Conservation (phyloP, 64 coral and sea anemone species). For the Porites lutea region DNA sequence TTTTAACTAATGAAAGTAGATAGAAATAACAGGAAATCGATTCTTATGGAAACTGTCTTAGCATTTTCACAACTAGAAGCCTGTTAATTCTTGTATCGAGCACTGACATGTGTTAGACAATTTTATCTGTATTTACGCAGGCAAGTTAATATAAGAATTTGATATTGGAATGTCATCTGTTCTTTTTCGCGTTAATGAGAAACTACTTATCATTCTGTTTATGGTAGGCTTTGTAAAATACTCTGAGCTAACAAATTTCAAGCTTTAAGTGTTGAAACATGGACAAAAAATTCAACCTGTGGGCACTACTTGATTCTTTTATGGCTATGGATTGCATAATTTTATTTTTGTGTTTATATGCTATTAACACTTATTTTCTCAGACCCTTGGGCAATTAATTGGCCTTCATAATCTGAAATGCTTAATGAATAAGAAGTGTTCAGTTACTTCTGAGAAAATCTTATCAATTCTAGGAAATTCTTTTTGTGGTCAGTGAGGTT, state of each 20-base stretch:
- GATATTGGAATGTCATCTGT: no score
- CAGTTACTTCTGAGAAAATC: slow-evolving; percentile 6
- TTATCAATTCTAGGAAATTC: slow-evolving; percentile 22
- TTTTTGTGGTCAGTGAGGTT: background rate
- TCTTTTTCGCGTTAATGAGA: no score
- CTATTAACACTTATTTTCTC: background rate
- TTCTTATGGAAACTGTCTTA: background rate
- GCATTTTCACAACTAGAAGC: no score
- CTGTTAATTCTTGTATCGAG: no score
- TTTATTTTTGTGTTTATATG: background rate
- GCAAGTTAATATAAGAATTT: no score
- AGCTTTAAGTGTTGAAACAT: background rate
- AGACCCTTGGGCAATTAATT: background rate
- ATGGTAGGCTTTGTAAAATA: no score
- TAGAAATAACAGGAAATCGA: background rate
- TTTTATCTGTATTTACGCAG: no score
- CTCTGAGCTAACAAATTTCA: background rate
- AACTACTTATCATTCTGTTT: no score
- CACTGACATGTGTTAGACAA: no score
- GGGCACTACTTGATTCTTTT: no score
- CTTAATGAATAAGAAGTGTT: background rate
- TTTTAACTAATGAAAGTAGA: background rate
- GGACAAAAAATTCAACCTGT: no score
- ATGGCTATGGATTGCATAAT: background rate
- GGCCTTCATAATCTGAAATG: background rate